Base-by-base conservation (phyloP, 2,888 invertebrate genomes). In the Agonopterix subpropinquella region DNA sequence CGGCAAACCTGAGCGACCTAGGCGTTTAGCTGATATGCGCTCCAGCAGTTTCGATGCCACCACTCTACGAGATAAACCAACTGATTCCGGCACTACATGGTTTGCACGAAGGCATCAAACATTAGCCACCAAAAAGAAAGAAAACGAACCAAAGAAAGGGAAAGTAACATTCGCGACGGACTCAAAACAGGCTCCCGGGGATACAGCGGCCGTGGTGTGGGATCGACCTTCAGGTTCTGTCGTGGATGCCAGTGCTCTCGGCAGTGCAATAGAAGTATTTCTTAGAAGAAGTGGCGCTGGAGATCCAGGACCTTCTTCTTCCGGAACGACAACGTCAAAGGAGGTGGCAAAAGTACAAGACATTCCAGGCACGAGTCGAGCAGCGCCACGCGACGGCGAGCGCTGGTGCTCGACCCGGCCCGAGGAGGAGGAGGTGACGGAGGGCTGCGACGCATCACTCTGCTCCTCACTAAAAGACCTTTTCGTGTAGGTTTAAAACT, bases 11-110 rank as follows among this genome's bases (percentile, higher is more conserved):
- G 91, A 91, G 50, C 91, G 90, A 56, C 79, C 90, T 18, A 87
- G 85, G 53, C 89, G 90, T 47, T 80, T 93, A 50, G 92, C 91
- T 55, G 93, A 92, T 56, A 93, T 92, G 72, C 92, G 95, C 48
- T 95, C 95, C 11, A 95, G 95, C 77, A 96, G 95, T 75, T 95
- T 96, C 65, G 95, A 96, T 73, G 92, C 95, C 0, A 95, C 95
- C 13, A 90, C 94, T 15, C 87, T 95, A 41, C 87, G 90, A 44
- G 89, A 90, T 7, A 78, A 79, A 53, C 72, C 80, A 1, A 63
- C 65, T 53, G 81, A 77, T 54, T 73, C 84, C 0, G 91, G 93
- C 36, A 91, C 92, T 7, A 93, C 91, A 48, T 95, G 95, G 95
- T 94, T 95, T 71, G 88, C 91, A 5, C 93, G 93, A 62, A 91